Evolutionary conservation across 2,888 invertebrate genomes (phyloP).

Genomic region (Drosophila emarginata): DNA sequence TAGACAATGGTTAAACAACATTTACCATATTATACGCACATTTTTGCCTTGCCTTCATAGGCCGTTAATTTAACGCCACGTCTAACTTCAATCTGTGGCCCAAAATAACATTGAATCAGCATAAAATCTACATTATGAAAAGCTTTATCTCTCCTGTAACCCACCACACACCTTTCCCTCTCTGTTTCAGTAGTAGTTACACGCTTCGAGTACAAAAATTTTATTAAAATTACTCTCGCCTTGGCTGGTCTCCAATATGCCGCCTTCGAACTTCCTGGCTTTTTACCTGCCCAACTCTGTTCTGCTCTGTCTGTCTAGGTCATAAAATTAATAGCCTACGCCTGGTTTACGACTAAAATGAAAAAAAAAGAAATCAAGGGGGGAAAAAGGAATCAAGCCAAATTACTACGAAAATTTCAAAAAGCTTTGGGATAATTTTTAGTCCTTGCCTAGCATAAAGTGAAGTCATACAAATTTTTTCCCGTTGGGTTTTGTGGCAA

Average conservation of each 20-base stretch:
- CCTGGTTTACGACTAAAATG: conserved; percentile 62
- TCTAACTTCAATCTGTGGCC: conserved; percentile 61
- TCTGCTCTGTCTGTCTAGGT: conserved; percentile 46
- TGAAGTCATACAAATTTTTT: conserved; percentile 2
- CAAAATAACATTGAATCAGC: conserved; percentile 74
- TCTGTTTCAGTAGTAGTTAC: conserved; percentile 15
- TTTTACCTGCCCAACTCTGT: conserved; percentile 20
- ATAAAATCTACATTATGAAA: conserved; percentile 76
- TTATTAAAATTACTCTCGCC: conserved; percentile 61
- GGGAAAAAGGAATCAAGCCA: conserved; percentile 10
- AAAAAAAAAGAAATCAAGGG: conserved; percentile 20
- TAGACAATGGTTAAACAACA: conserved; percentile 55
- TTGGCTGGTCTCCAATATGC: conserved; percentile 44
- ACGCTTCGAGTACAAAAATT: conserved; percentile 52
- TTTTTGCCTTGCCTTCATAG: conserved; percentile 33
- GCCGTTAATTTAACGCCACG: conserved; percentile 69
- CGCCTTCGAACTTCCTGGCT: conserved; percentile 6
- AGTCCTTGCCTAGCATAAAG: conserved; percentile 35
- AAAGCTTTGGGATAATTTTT: conserved; percentile 59
- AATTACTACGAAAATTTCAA: conserved; percentile 54
- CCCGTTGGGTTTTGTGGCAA: conserved; percentile 8
- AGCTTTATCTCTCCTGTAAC: conserved; percentile 33
- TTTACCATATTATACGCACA: conserved; percentile 36
- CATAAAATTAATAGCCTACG: conserved; percentile 77
- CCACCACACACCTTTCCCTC: not conserved